Percentiles rank a stretch among this genome's conserved stretches.
Conservation (phyloP, 2,113 vertebrate genomes). For the Alexandromys fortis region DNA sequence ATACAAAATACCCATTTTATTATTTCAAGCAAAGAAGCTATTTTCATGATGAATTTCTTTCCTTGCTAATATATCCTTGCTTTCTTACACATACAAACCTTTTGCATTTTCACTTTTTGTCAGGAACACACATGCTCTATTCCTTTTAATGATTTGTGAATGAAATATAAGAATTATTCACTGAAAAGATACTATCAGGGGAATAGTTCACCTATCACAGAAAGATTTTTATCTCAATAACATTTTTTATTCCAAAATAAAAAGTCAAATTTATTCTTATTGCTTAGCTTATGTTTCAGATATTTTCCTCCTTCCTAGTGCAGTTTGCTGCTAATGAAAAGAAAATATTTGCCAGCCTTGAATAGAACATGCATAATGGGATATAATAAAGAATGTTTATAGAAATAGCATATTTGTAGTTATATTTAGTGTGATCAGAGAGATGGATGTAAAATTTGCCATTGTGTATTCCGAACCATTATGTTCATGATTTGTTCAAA, state of each 20-base stretch:
- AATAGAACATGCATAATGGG: neutral
- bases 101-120: neutral
- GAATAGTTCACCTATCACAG: neutral
- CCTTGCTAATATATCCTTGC: neutral
- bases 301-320: constrained; percentile 20
- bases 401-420: neutral
- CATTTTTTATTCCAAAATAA: constrained; percentile 34
- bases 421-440: neutral
- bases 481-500: neutral
- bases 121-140: neutral
- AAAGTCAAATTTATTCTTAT: constrained; percentile 52
- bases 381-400: neutral
- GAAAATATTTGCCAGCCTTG: constrained; percentile 1
- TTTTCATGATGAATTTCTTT: neutral
- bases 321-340: constrained; percentile 58
- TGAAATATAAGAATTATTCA: neutral
- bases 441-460: neutral
- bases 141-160: constrained; percentile 55
- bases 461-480: neutral
- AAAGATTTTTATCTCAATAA: constrained; percentile 48
- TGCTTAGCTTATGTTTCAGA: constrained; percentile 43
- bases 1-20: constrained; percentile 37
- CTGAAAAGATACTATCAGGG: neutral
- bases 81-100: neutral
- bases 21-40: neutral